Evolutionary conservation across 2,113 vertebrate genomes (phyloP).

Genomic region (Bombycilla garrulus): DNA sequence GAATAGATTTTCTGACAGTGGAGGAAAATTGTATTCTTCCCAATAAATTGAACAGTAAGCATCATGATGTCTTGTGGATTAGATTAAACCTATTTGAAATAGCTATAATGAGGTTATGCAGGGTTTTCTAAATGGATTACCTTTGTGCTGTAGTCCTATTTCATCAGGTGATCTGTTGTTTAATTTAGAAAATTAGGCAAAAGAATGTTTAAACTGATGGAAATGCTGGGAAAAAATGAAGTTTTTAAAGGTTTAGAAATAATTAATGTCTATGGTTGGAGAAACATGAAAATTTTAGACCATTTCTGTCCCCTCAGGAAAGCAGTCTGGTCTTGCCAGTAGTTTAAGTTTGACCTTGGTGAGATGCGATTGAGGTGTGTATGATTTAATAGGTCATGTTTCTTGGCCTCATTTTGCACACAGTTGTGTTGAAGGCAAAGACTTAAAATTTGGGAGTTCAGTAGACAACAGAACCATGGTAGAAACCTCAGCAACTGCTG

Average conservation of each 20-base stretch:
- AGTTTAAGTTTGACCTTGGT: background rate
- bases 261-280: background rate
- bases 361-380: background rate
- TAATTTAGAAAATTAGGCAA: background rate
- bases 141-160: background rate
- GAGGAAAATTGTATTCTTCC: background rate
- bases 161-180: background rate
- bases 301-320: background rate
- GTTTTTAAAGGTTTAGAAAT: background rate
- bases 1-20: conserved; percentile 6
- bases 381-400: background rate
- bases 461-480: background rate
- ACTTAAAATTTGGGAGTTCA: background rate
- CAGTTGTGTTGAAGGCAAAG: background rate
- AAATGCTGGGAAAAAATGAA: background rate
- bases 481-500: background rate
- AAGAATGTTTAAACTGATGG: background rate
- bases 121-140: background rate
- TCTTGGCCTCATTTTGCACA: background rate
- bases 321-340: background rate
- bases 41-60: background rate
- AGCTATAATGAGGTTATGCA: background rate
- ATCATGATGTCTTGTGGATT: background rate
- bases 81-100: conserved; percentile 8
- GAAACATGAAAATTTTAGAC: background rate